A percentile compares a stretch with the other conserved stretches of the same genome.
Conservation (phyloP, 2,797 vertebrate genomes). For the Myiotriccus ornatus region DNA sequence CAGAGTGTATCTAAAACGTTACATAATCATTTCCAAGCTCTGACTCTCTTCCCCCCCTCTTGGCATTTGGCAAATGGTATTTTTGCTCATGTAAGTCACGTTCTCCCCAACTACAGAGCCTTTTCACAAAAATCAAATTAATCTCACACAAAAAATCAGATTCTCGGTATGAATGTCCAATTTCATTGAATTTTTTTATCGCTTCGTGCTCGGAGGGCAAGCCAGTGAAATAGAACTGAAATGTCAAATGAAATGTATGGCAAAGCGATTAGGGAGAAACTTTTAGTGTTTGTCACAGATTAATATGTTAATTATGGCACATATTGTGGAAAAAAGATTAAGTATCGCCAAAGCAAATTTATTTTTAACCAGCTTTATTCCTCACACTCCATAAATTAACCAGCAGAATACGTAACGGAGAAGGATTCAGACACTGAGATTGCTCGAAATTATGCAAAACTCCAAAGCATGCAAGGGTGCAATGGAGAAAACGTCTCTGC, state of each 20-base stretch:
- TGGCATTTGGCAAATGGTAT: background rate
- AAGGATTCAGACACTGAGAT: slow-evolving; percentile 10
- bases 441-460: slow-evolving; percentile 60
- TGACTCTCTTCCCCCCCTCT: background rate
- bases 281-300: slow-evolving; percentile 66
- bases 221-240: slow-evolving; percentile 46
- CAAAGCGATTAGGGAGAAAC: slow-evolving; percentile 59
- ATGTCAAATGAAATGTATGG: slow-evolving; percentile 51
- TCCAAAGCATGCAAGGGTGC: slow-evolving; percentile 11
- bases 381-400: slow-evolving; percentile 70
- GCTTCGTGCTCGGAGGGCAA: background rate
- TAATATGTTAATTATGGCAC: slow-evolving; percentile 70
- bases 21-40: background rate
- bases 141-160: slow-evolving; percentile 41
- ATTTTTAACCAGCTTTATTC: slow-evolving; percentile 69
- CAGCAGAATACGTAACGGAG: slow-evolving; percentile 36
- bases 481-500: slow-evolving; percentile 5
- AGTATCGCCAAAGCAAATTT: slow-evolving; percentile 68
- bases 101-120: background rate
- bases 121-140: slow-evolving; percentile 57
- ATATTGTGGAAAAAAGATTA: slow-evolving; percentile 63
- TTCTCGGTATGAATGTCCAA: slow-evolving; percentile 10
- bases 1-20: background rate
- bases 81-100: slow-evolving; percentile 41
- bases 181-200: slow-evolving; percentile 23